These are phyloP conservation scores for Hystrix brachyura DNA, from an alignment of 2,113 vertebrate species.

Conservation along the genomic window DNA sequence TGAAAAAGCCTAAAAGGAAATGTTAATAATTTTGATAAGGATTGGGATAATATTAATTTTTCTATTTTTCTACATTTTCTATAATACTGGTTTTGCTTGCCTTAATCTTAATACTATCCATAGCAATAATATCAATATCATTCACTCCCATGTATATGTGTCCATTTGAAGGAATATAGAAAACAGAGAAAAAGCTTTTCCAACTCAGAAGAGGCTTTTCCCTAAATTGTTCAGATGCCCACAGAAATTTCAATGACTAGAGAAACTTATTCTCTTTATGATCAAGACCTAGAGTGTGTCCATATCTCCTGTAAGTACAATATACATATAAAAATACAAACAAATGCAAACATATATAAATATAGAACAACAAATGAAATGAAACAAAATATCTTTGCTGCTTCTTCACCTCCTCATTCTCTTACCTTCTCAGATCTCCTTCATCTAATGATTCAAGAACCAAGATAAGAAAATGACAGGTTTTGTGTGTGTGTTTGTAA, in stretches of 20 bases:
- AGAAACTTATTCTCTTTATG: constrained; percentile 22
- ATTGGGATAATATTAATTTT: neutral
- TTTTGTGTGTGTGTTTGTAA: neutral
- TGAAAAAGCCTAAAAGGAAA: neutral
- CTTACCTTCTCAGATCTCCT: neutral
- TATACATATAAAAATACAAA: neutral
- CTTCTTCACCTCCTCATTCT: neutral
- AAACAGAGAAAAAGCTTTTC: neutral
- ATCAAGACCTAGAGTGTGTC: neutral
- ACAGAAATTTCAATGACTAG: constrained; percentile 32
- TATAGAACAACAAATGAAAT: neutral
- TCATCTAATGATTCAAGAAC: neutral
- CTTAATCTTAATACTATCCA: neutral
- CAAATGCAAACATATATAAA: neutral
- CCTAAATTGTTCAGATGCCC: neutral
- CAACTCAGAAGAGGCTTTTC: constrained; percentile 2
- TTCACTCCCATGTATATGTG: neutral
- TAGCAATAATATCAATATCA: neutral
- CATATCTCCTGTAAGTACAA: neutral
- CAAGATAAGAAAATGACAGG: neutral
- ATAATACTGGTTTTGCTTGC: neutral
- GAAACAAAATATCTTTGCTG: neutral
- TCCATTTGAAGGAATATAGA: neutral
- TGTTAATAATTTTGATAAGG: constrained; percentile 40
- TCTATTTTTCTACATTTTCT: constrained; percentile 11